phyloP scores from a whole-genome alignment of 2,113 vertebrate species.

The Seriola aureovittata region DNA sequence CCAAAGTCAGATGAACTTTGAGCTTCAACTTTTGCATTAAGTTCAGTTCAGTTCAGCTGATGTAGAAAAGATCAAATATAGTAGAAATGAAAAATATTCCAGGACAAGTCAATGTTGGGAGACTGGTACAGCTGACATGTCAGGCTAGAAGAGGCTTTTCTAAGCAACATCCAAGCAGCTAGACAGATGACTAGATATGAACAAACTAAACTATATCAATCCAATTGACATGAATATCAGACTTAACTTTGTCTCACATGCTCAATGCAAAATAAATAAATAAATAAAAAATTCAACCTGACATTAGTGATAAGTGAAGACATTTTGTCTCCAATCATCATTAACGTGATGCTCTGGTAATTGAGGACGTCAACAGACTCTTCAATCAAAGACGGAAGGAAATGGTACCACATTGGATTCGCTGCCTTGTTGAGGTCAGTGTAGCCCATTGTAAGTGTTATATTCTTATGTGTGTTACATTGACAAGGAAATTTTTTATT shows the following conservation, averaged over 20 bases:
- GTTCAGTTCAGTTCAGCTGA: too few species aligned
- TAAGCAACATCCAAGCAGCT: neutral
- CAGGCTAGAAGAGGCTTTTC: neutral
- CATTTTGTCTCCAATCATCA: neutral
- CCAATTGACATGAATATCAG: neutral
- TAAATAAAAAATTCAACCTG: neutral
- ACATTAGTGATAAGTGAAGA: neutral
- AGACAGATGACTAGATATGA: neutral
- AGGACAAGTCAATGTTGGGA: neutral
- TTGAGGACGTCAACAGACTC: neutral
- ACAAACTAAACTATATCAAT: neutral
- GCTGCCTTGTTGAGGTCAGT: neutral
- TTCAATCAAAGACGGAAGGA: neutral
- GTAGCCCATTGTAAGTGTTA: neutral
- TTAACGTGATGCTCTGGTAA: neutral
- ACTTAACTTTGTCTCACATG: neutral
- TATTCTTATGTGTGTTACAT: too few species aligned
- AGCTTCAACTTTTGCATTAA: too few species aligned
- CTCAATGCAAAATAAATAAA: neutral
- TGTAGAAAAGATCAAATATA: too few species aligned
- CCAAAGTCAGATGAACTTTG: neutral
- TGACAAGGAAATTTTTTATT: too few species aligned
- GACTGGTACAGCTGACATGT: neutral
- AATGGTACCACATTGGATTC: slow-evolving; percentile 4
- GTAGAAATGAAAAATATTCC: too few species aligned